A percentile compares a stretch with the other conserved stretches of the same genome.
These are phyloP conservation scores for Neoaliturus tenellus DNA, from an alignment of 2,888 invertebrate genomes.

Conservation along the genomic window DNA sequence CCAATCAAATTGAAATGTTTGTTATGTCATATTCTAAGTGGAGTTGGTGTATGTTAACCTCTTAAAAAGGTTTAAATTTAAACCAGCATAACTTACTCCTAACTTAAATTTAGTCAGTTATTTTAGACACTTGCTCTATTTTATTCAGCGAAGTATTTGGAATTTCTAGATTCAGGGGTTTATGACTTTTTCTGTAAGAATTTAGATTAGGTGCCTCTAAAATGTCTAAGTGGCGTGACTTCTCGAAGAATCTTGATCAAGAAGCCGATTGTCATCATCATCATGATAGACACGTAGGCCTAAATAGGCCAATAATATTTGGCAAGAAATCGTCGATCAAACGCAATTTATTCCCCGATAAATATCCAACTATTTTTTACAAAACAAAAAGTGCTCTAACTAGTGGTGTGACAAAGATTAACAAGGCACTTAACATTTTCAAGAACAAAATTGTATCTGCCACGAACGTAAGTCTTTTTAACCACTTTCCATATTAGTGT, in stretches of 20 bases:
- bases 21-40: no score
- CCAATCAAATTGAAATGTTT: no score
- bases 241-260: not conserved
- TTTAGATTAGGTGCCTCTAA: not conserved
- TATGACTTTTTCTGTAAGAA: not conserved
- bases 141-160: no score
- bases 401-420: not conserved
- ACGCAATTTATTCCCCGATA: not conserved
- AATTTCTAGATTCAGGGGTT: no score
- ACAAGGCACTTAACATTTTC: not conserved
- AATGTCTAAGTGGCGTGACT: not conserved
- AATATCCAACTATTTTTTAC: not conserved
- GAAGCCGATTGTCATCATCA: not conserved
- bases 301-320: not conserved
- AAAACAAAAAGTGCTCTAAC: not conserved
- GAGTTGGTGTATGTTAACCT: no score
- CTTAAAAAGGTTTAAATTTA: no score
- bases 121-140: no score
- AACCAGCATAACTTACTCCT: no score
- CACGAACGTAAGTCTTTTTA: not conserved
- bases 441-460: not conserved
- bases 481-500: no score
- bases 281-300: not conserved
- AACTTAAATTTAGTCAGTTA: no score
- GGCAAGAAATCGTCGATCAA: not conserved